These are phyloP conservation scores for Nycticorax nycticorax DNA, from an alignment of 2,113 vertebrate genomes.

Conservation along the genomic window DNA sequence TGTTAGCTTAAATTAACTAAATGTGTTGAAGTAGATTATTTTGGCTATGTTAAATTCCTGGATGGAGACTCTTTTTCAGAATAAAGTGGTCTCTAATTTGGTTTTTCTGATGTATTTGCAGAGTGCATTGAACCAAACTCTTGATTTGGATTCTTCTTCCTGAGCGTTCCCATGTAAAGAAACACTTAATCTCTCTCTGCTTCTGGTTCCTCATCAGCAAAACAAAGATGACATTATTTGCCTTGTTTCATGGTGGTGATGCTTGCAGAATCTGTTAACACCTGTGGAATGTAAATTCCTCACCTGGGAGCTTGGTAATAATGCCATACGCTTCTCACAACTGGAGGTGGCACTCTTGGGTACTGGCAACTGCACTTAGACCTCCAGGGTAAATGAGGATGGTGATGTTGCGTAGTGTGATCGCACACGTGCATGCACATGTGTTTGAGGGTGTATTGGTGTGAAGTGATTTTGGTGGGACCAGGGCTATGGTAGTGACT, in stretches of 20 bases:
- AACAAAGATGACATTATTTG: background rate
- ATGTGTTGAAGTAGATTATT: background rate
- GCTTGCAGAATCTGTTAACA: background rate
- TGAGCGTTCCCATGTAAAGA: background rate
- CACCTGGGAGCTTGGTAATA: background rate
- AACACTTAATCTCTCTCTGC: background rate
- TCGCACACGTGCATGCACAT: accelerated
- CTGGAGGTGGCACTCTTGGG: background rate
- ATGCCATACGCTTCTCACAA: background rate
- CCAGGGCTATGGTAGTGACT: background rate
- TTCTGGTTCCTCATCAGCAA: background rate
- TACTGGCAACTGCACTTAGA: background rate
- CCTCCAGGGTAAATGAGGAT: background rate
- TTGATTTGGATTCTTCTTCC: background rate
- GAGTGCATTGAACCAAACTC: background rate
- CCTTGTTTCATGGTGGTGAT: background rate
- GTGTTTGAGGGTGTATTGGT: background rate
- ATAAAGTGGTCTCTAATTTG: background rate
- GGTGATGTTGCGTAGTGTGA: background rate
- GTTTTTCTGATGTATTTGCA: background rate
- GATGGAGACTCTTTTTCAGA: background rate
- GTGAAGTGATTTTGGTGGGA: background rate
- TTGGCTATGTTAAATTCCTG: background rate
- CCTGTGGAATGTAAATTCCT: background rate
- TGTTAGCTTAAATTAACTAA: background rate